Evolutionary conservation across 2,113 vertebrate genomes (phyloP), one percentile per base, ranked within the genome.

Genomic region (Coptodon bakossiorum): DNA sequence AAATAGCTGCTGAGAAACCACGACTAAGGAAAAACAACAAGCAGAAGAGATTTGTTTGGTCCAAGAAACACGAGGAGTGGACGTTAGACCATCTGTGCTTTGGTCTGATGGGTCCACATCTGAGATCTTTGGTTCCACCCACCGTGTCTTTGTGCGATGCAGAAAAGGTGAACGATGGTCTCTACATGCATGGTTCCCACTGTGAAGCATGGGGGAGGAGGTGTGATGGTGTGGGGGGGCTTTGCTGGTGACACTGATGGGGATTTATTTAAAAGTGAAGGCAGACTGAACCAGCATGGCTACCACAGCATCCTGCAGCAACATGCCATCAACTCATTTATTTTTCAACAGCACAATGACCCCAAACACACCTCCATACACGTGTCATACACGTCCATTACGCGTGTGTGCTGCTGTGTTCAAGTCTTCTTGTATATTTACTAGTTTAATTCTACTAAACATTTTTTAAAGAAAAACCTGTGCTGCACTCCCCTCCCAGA

Each of bases 41-140:
- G n/a, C n/a, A 56, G 54, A 0, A 57, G 53, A 56, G 22, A 27
- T 56, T 27, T 56, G 54, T 1, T 14, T 24, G 22, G 6, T 7
- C 53, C 13, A 4, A 56, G 54, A 57, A 57, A 57, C 24, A 57
- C 24, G 1, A 57, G 24, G 54, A 57, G n/a, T 50, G 54, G 54
- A 27, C 22, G 1, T 56, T 1, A 56, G 7, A 50, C 45, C 45
- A 48, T 17, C 54, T 27, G 54, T 57, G 54, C 54, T 57, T 57
- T 14, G 22, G 12, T 14, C 54, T 57, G 22, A 56, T 27, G 11
- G 0, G 45, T 0, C 54, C 22, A 27, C 11, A 27, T 3, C 54
- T 27, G 22, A 57, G 24, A 27, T 0, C 24, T 0, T 57, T 57
- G 54, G 7, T 1, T 27, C 24, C 54, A 0, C 54, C 2, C 0